Conservation (phyloP, 2,888 invertebrate species). For the Deroplatys truncata region DNA sequence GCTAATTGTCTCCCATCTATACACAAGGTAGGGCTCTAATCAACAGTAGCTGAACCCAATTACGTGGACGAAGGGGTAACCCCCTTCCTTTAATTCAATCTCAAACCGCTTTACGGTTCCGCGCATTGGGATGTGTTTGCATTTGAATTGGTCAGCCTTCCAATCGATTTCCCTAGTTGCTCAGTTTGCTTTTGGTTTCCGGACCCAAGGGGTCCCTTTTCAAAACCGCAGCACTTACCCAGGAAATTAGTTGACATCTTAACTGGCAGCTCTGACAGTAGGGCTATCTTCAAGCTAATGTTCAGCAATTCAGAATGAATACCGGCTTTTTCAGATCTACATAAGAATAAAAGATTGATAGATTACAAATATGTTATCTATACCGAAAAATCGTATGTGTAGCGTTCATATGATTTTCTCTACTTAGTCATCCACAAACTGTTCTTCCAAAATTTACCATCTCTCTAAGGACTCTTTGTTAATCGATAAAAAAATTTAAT, state of each 20-base stretch:
- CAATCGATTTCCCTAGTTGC: not conserved
- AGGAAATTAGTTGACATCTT: not conserved
- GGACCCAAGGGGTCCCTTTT: not conserved
- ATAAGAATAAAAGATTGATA: no score
- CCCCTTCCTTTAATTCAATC: not conserved
- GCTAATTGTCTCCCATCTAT: not conserved
- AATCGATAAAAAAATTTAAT: no score
- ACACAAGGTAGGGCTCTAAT: not conserved
- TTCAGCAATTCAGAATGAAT: no score
- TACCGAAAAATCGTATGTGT: no score
- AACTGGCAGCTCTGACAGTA: not conserved
- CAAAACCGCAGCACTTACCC: not conserved
- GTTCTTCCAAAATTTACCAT: no score
- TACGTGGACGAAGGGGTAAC: not conserved
- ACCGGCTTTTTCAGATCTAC: no score
- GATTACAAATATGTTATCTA: no score
- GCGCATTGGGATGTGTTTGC: not conserved
- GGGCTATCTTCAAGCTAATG: no score
- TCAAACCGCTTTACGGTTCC: slow-evolving; percentile 4
- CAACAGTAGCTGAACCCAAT: not conserved
- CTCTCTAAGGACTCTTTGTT: no score
- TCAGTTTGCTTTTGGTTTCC: not conserved
- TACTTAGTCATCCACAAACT: no score
- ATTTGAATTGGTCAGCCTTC: not conserved
- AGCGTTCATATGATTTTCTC: no score